Base-by-base conservation (phyloP, 2,888 invertebrate species). In the Adineta ricciae region DNA sequence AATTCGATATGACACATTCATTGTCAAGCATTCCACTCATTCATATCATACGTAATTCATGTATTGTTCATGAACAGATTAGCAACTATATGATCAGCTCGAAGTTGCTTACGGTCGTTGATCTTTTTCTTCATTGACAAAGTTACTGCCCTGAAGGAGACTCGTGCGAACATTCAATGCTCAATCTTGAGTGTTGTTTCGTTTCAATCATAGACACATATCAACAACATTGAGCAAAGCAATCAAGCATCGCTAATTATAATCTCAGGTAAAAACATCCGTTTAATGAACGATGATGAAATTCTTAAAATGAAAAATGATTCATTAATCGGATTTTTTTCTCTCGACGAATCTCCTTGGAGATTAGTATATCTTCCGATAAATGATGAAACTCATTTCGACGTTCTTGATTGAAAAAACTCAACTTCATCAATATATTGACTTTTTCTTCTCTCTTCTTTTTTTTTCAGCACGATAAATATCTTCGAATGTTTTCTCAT, bases 81-180 rank as follows among this genome's bases (percentile, higher is more conserved):
- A 64, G 32, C 64, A 64, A 64, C 64, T 64, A 64, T 64, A 14
- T 64, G 64, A 64, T 64, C 64, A 64, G 64, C 32, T 64, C 64
- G 32, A 36, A 64, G 64, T 78, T 78, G 41, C 78, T 78, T 78
- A 78, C 78, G 78, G 78, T 78, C 32, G 78, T 78, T 78, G 78
- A 78, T 78, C 78, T 78, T 78, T 78, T 78, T 64, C 64, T 64
- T 64, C 64, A 32, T 32, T 64, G 32, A 32, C 64, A 16, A 64
- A 32, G 0, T 27, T 64, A 27, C 19, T 64, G 64, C 64, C 64
- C 64, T 64, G 14, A 64, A 64, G 64, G 64, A 64, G 64, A 64
- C 64, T 64, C 64, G 32, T 64, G 32, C 5, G 32, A 2, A 64
- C 64, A 19, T 27, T 50, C 50, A 19, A 64, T 64, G 27, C 32